Percentiles rank a stretch among this genome's conserved stretches.
These are phyloP conservation scores for Diabrotica virgifera DNA, from an alignment of 1,140 invertebrate species.

Conservation along the genomic window DNA sequence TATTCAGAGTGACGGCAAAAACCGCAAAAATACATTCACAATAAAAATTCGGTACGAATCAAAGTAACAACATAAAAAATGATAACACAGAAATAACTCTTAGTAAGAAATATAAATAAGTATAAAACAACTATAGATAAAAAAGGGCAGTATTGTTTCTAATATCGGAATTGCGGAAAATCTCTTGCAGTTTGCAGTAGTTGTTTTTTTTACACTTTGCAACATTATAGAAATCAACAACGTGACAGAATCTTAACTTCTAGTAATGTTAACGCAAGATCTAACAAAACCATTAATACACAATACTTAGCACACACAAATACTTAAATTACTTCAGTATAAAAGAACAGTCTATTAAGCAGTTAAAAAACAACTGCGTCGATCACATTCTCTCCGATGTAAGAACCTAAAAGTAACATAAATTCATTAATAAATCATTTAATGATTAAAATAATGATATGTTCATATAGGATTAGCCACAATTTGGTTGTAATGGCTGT, in stretches of 20 bases:
- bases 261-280: neutral
- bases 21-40: too few relatives aligned
- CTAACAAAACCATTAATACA: neutral
- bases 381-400: neutral
- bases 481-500: too few relatives aligned
- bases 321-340: constrained; percentile 1
- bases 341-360: neutral
- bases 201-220: neutral
- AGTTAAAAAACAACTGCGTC: neutral
- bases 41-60: too few relatives aligned
- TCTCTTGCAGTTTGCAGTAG: neutral
- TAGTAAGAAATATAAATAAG: too few relatives aligned
- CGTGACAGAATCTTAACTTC: neutral
- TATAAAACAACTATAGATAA: neutral
- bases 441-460: too few relatives aligned
- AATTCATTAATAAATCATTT: neutral
- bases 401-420: neutral
- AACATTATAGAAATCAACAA: neutral
- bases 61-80: too few relatives aligned
- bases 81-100: too few relatives aligned
- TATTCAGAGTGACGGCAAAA: too few relatives aligned
- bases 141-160: neutral
- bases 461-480: too few relatives aligned
- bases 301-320: neutral
- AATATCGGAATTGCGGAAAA: neutral